phyloP scores from a whole-genome alignment of 2,888 invertebrate genomes.

The Ochropleura leucogaster region DNA sequence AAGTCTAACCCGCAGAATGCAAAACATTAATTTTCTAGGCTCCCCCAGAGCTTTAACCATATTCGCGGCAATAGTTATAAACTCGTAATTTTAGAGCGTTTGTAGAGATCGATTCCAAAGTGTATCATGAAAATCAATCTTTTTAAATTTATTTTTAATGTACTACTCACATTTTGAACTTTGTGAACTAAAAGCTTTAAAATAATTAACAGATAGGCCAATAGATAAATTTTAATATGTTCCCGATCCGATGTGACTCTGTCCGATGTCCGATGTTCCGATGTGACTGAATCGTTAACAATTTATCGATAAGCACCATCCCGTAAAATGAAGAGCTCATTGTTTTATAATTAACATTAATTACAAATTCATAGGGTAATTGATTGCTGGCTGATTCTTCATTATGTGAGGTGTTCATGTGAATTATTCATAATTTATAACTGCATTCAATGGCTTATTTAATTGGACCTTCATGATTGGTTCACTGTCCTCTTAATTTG shows the following conservation, averaged over 20 bases:
- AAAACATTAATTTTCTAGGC: too few relatives aligned
- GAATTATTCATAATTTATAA: constrained; percentile 5
- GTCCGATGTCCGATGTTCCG: too few relatives aligned
- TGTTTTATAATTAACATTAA: neutral
- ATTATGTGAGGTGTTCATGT: constrained; percentile 7
- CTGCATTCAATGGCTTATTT: neutral
- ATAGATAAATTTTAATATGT: neutral
- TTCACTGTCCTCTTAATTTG: constrained; percentile 5
- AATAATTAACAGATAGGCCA: neutral
- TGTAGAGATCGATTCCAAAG: neutral
- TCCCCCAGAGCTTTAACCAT: too few relatives aligned
- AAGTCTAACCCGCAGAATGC: too few relatives aligned
- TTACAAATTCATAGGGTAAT: constrained; percentile 3
- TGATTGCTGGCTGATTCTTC: neutral
- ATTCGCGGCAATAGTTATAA: neutral
- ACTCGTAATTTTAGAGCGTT: neutral
- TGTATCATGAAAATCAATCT: neutral
- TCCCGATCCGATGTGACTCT: neutral
- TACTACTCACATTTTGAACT: neutral
- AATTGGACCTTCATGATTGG: neutral
- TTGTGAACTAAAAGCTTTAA: neutral
- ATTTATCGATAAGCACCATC: neutral
- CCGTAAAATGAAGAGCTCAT: constrained; percentile 3
- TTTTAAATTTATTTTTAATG: neutral
- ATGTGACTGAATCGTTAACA: neutral